phyloP scores from a whole-genome alignment of 2,113 vertebrate genomes.

The Odocoileus hemionus region DNA sequence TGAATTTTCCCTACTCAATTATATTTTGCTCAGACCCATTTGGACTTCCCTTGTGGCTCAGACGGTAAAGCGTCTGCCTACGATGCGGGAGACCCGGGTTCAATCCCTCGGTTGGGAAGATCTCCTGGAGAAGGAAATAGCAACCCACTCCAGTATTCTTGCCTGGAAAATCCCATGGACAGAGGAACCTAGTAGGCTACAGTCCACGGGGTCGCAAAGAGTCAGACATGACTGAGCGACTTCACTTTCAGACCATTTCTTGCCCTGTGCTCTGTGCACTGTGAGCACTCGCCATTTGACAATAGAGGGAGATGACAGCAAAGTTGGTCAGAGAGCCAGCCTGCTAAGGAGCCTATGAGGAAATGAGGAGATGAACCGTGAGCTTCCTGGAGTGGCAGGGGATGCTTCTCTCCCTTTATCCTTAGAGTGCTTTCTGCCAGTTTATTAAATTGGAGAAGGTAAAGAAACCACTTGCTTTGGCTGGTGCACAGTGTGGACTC shows the following conservation, averaged over 20 bases:
- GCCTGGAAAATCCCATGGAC: not conserved
- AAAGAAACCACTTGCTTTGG: not conserved
- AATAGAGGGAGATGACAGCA: not conserved
- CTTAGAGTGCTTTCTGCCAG: not conserved
- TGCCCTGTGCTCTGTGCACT: not conserved
- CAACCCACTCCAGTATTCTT: not conserved
- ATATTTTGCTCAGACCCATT: not conserved
- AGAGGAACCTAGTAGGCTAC: not conserved
- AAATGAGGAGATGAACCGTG: accelerated
- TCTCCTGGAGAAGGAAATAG: not conserved
- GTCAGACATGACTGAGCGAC: not conserved
- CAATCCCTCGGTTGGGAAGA: not conserved
- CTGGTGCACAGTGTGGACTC: accelerated
- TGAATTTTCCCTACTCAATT: not conserved
- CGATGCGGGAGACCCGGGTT: not conserved
- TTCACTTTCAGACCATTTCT: not conserved
- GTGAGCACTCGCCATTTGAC: not conserved
- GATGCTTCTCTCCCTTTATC: not conserved
- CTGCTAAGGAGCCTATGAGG: not conserved
- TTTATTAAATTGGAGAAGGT: not conserved
- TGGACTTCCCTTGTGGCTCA: not conserved
- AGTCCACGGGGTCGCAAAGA: not conserved
- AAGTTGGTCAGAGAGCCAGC: not conserved
- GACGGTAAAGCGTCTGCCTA: not conserved
- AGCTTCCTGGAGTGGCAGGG: not conserved